These are phyloP conservation scores for Platerodrilus igneus DNA, from an alignment of 2,888 invertebrate species.

Conservation along the genomic window DNA sequence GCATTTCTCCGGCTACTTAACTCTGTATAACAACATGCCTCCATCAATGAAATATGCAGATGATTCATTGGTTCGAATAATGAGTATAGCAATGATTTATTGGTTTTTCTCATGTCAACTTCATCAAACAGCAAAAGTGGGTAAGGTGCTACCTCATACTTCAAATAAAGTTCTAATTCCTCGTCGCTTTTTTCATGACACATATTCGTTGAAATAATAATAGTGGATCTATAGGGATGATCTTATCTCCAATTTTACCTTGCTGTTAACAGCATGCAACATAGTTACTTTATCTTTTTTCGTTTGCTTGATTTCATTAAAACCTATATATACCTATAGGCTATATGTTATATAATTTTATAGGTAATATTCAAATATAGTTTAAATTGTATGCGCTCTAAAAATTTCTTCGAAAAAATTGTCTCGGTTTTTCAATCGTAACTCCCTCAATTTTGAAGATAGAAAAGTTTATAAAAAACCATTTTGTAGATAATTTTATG, in stretches of 20 bases:
- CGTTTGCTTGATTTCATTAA: no score
- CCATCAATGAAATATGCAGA: background rate
- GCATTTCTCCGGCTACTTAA: background rate
- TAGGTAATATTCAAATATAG: no score
- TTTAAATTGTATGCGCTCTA: no score
- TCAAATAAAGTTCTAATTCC: background rate
- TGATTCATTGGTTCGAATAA: slow-evolving; percentile 1
- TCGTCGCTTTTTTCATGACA: background rate
- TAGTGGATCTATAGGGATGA: background rate
- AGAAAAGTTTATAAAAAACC: no score
- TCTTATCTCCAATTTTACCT: background rate
- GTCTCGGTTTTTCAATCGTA: no score
- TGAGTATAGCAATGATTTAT: slow-evolving; percentile 5
- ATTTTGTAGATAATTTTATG: no score
- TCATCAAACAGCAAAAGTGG: slow-evolving; percentile 1
- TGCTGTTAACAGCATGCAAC: background rate
- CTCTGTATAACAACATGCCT: slow-evolving; percentile 1
- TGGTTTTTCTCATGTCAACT: slow-evolving; percentile 6
- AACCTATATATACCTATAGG: no score
- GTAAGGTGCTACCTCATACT: slow-evolving; percentile 4
- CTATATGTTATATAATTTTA: no score
- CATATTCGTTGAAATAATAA: slow-evolving; percentile 2
- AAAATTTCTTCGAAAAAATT: no score
- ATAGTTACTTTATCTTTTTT: background rate
- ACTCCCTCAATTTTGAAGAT: no score